Conservation (phyloP, 2,113 vertebrate species). For the Lepisosteus oculatus region DNA sequence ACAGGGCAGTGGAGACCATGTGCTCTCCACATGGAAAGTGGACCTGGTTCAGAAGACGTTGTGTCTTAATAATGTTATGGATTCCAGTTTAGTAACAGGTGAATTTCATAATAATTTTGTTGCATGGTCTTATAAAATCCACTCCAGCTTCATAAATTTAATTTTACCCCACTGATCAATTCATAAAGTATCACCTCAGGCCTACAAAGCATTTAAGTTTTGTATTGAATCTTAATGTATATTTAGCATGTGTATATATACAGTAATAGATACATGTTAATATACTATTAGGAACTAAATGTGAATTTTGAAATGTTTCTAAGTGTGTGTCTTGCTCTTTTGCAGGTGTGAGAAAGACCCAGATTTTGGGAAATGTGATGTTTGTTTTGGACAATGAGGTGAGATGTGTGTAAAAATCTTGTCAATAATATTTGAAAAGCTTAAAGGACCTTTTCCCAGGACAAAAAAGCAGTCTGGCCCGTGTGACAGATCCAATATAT, state of each 20-base stretch:
- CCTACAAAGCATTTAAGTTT: too few relatives aligned
- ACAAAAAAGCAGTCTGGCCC: too few relatives aligned
- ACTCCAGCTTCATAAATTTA: neutral
- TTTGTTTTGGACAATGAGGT: constrained; percentile 85
- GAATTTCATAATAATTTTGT: constrained; percentile 22
- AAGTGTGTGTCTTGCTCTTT: constrained; percentile 29
- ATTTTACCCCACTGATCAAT: neutral
- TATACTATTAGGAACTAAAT: too few relatives aligned
- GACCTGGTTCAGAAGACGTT: constrained; percentile 56
- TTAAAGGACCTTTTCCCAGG: too few relatives aligned
- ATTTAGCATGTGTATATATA: too few relatives aligned
- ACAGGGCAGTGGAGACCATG: constrained; percentile 73
- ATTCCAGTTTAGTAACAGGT: constrained; percentile 80
- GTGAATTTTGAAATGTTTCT: neutral
- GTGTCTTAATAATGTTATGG: constrained; percentile 55
- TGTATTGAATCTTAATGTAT: too few relatives aligned
- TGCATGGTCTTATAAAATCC: neutral
- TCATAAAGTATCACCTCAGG: too few relatives aligned
- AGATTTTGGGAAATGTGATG: constrained; percentile 77
- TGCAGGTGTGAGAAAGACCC: constrained; percentile 79
- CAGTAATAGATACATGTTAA: too few relatives aligned
- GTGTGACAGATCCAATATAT: too few relatives aligned
- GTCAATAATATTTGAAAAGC: too few relatives aligned
- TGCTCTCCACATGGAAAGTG: constrained; percentile 78
- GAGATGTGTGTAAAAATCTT: constrained; percentile 30